Evolutionary conservation across 1,140 invertebrate species (phyloP).

Genomic region (Drosophila bifasciata): DNA sequence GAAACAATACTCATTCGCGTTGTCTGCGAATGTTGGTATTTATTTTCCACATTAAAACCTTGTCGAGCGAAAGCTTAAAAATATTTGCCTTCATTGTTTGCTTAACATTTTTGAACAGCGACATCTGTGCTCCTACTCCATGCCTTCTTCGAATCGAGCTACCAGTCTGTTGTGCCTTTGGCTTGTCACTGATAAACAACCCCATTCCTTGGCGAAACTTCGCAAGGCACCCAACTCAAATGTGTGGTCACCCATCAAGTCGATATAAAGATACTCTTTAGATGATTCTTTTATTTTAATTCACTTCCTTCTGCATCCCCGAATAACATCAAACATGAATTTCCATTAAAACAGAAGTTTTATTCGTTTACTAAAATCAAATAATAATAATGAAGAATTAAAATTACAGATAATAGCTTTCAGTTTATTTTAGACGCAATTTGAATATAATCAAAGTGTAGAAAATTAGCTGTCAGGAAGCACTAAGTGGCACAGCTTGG

Average conservation of each 20-base stretch:
- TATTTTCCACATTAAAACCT: slow-evolving; percentile 74
- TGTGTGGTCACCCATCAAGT: slow-evolving; percentile 3
- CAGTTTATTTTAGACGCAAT: too few relatives aligned
- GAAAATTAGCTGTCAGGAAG: too few relatives aligned
- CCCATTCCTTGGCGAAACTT: not conserved
- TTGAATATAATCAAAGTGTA: too few relatives aligned
- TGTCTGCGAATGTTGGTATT: slow-evolving; percentile 56
- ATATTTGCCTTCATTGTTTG: slow-evolving; percentile 68
- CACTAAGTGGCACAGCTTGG: too few relatives aligned
- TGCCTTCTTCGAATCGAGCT: not conserved
- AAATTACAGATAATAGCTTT: too few relatives aligned
- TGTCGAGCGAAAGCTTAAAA: slow-evolving; percentile 66
- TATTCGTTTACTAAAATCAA: too few relatives aligned
- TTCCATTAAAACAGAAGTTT: not conserved
- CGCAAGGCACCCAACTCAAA: slow-evolving; percentile 14
- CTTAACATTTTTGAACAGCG: slow-evolving; percentile 42
- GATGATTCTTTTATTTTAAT: too few relatives aligned
- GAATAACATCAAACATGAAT: too few relatives aligned
- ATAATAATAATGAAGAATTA: too few relatives aligned
- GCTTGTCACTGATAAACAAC: slow-evolving; percentile 62
- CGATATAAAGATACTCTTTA: slow-evolving; percentile 37
- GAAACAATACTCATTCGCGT: slow-evolving; percentile 5
- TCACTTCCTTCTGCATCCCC: too few relatives aligned
- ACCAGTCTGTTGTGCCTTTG: slow-evolving; percentile 20
- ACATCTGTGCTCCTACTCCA: slow-evolving; percentile 1